Conservation (phyloP, 2,888 invertebrate species). For the Deilephila porcellus region DNA sequence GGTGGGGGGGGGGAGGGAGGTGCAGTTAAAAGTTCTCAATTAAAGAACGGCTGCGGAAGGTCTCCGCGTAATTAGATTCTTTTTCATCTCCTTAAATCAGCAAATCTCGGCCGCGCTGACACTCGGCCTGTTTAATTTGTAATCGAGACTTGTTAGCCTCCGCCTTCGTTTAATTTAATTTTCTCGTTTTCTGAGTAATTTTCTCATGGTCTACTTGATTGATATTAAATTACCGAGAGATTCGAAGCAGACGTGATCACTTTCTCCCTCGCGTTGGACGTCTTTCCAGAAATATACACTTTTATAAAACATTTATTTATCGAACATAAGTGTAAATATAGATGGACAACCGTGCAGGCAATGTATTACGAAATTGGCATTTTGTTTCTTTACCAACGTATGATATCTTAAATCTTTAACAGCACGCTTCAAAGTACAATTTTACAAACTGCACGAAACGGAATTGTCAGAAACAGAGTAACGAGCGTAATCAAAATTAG, state of each 20-base stretch:
- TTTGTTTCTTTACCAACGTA: too few species aligned
- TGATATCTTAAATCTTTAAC: too few species aligned
- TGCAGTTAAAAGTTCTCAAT: constrained; percentile 76
- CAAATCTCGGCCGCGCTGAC: constrained; percentile 68
- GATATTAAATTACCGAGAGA: constrained; percentile 64
- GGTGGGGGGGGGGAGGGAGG: constrained; percentile 42
- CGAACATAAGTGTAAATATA: constrained; percentile 13
- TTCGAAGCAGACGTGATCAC: constrained; percentile 47
- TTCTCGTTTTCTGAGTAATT: constrained; percentile 62
- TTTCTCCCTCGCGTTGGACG: constrained; percentile 39
- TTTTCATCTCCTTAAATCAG: constrained; percentile 81
- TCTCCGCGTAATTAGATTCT: constrained; percentile 82
- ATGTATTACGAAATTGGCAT: not conserved
- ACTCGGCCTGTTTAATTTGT: constrained; percentile 81
- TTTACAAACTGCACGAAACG: too few species aligned
- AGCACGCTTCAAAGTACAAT: too few species aligned
- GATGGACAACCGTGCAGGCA: not conserved
- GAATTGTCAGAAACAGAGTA: too few species aligned
- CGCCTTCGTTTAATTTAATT: constrained; percentile 76
- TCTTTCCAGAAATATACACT: constrained; percentile 32
- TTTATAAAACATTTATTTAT: constrained; percentile 23
- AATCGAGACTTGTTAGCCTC: constrained; percentile 82
- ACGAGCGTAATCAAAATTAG: too few species aligned
- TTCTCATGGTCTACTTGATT: constrained; percentile 62
- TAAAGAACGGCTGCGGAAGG: constrained; percentile 78